phyloP scores from a whole-genome alignment of 2,113 vertebrate species.

The Bos taurus region ARS-UCD2.0 NC_037336.1:61210001-61210500 shows the following conservation, averaged over 20 bases:
- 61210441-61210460: not conserved
- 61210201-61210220: not conserved
- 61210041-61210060: not conserved
- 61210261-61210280: not conserved
- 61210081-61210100: not conserved
- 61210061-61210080: not conserved
- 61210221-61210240: not conserved
- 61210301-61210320: slow-evolving; percentile 26
- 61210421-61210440: slow-evolving; percentile 39
- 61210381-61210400: slow-evolving; percentile 4
- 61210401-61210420: slow-evolving; percentile 14
- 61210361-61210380: slow-evolving; percentile 34
- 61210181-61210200: slow-evolving; percentile 30
- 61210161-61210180: not conserved
- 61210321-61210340: not conserved
- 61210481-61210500: not conserved
- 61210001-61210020: not conserved
- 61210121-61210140: not conserved
- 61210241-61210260: not conserved
- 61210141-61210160: not conserved
- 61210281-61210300: not conserved
- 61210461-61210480: not conserved
- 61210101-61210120: not conserved
- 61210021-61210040: not conserved
- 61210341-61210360: slow-evolving; percentile 9